These are phyloP conservation scores for Heliconius ethilla DNA, from an alignment of 2,888 invertebrate genomes.

Conservation along the genomic window DNA sequence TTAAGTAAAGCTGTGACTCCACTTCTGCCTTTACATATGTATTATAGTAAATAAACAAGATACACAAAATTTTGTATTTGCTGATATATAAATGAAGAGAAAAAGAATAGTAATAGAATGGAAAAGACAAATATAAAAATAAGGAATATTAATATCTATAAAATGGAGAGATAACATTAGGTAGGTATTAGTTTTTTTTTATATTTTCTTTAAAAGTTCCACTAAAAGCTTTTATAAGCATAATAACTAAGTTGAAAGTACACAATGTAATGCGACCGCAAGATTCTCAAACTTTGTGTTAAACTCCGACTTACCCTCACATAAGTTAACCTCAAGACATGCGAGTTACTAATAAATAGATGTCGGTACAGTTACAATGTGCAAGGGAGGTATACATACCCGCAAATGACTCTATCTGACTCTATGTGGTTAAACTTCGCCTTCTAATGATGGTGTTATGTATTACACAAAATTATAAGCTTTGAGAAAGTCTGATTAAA, in stretches of 20 bases:
- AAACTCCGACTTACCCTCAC: not conserved
- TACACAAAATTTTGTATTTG: no score
- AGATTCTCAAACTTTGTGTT: not conserved
- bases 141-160: no score
- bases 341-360: constrained; percentile 8
- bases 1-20: no score
- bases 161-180: no score
- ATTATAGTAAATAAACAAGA: no score
- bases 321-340: constrained; percentile 3
- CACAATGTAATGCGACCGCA: constrained; percentile 7
- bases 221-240: no score
- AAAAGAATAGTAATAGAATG: no score
- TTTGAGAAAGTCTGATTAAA: not conserved
- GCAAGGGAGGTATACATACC: constrained; percentile 1
- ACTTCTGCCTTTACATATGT: no score
- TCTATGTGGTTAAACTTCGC: constrained; percentile 15
- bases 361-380: constrained; percentile 1
- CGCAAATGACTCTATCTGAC: constrained; percentile 6
- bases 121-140: no score
- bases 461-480: not conserved
- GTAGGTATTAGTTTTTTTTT: no score
- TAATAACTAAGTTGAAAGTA: not conserved
- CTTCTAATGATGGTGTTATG: not conserved
- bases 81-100: no score
- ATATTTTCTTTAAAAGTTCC: no score